phyloP scores from a whole-genome alignment of 2,797 vertebrate genomes.

The Epinephelus coioides region DNA sequence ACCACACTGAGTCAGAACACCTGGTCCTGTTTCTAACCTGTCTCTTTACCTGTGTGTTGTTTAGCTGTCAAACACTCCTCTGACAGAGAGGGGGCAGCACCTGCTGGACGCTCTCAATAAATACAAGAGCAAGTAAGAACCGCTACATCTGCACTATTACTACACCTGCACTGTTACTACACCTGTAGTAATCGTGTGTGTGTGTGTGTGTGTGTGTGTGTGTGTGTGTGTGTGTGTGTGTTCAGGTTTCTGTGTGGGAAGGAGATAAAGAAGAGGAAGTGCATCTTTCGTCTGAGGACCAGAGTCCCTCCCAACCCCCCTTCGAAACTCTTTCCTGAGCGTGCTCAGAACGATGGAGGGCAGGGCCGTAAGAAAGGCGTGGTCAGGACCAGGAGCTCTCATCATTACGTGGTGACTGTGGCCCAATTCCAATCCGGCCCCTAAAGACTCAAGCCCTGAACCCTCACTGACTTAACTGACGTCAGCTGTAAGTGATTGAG shows the following conservation, averaged over 20 bases:
- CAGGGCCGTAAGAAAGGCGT: slow-evolving; percentile 86
- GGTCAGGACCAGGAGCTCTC: slow-evolving; percentile 78
- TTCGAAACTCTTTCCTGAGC: slow-evolving; percentile 92
- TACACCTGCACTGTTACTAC: too few relatives aligned
- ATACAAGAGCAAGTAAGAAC: slow-evolving; percentile 96
- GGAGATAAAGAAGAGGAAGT: slow-evolving; percentile 98
- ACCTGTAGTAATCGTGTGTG: too few relatives aligned
- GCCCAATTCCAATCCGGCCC: too few relatives aligned
- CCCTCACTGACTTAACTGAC: too few relatives aligned
- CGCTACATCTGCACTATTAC: too few relatives aligned
- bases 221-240: background rate
- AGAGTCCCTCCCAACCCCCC: slow-evolving; percentile 94
- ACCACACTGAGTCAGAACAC: background rate
- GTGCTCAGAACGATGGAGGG: slow-evolving; percentile 79
- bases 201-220: background rate
- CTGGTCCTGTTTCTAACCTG: background rate
- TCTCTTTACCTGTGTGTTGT: slow-evolving; percentile 21
- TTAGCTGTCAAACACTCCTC: slow-evolving; percentile 91
- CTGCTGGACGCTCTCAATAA: slow-evolving; percentile 95
- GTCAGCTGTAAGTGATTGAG: too few relatives aligned
- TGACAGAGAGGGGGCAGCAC: slow-evolving; percentile 89
- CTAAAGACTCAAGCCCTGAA: too few relatives aligned
- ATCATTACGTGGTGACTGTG: too few relatives aligned
- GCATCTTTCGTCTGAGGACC: slow-evolving; percentile 96
- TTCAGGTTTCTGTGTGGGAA: slow-evolving; percentile 78